Base-by-base conservation (phyloP, 1,140 invertebrate species). In the Dendroctonus ponderosae region DNA sequence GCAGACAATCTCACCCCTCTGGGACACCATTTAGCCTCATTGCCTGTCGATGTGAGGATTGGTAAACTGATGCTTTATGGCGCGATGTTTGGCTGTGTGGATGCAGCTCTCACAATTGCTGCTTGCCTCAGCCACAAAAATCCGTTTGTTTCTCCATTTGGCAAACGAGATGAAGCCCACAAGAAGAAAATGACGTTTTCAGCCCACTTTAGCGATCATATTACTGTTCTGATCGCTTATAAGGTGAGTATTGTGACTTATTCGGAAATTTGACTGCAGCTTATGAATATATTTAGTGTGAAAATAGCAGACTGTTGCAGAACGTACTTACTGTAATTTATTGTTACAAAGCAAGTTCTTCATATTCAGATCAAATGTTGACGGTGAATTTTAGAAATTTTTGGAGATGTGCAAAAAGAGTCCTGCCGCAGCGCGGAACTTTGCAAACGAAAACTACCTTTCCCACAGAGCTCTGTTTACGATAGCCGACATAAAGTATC, bases 41-140 rank as follows among this genome's bases (percentile, higher is more conserved):
- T 98, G 42, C 94, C 96, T 0, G 87, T 98, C 0, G 95, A 98
- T 74, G 95, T 94, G 0, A 79, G 91, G 71, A 89, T 95, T 62
- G 93, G 70, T 11, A 96, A 81, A 61, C 83, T 97, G 74, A 90
- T 98, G 80, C 77, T 98, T 0, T 94, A 92, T 73, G 92, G 94
- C 0, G 88, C 94, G 14, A 92, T 97, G 57, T 91, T 98, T 71
- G 93, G 92, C 72, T 98, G 96, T 78, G 82, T 98, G 5, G 94
- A 97, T 80, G 95, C 95, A 2, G 88, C 96, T 0, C 80, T 98
- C 0, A 97, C 94, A 7, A 93, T 98, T 75, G 94, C 94, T 1
- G 92, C 94, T 44, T 90, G 88, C 76, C 80, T 98, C 5, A 91
- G 93, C 64, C 87, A 93, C 75, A 93, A 93, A 78, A 91, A 87